These are phyloP conservation scores for Pungitius pungitius DNA, from an alignment of 2,113 vertebrate species.

Conservation along the genomic window DNA sequence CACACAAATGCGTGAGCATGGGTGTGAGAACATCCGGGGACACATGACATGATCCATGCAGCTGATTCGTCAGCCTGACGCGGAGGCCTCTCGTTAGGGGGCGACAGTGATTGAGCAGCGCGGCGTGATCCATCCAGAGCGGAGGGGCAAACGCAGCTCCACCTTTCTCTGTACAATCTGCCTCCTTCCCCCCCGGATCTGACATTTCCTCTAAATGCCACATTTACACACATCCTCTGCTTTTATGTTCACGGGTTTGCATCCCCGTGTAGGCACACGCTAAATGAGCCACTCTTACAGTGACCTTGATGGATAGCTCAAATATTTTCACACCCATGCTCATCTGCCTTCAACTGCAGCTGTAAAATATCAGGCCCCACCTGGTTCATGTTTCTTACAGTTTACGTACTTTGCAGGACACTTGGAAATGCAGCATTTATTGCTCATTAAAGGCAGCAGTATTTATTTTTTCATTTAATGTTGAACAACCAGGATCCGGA, in stretches of 20 bases:
- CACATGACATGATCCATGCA: slow-evolving; percentile 8
- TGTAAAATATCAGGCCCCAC: not conserved
- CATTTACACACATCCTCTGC: slow-evolving; percentile 19
- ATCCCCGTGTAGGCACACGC: not conserved
- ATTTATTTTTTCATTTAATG: not conserved
- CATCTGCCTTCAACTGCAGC: not conserved
- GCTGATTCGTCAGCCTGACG: slow-evolving; percentile 49
- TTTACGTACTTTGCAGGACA: not conserved
- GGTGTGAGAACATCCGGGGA: slow-evolving; percentile 22
- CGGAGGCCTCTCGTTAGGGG: slow-evolving; percentile 57
- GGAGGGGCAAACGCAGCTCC: slow-evolving; percentile 33
- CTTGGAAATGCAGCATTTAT: slow-evolving; percentile 3
- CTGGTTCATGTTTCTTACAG: not conserved
- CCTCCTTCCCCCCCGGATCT: slow-evolving; percentile 4
- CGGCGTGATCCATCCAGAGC: slow-evolving; percentile 28
- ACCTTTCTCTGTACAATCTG: slow-evolving; percentile 17
- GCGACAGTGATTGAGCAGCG: slow-evolving; percentile 61
- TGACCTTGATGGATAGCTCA: slow-evolving; percentile 4
- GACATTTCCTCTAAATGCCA: not conserved
- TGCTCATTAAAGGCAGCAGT: not conserved
- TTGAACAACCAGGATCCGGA: slow-evolving; percentile 4
- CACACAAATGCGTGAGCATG: slow-evolving; percentile 22
- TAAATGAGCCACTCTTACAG: not conserved
- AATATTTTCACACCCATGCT: slow-evolving; percentile 7
- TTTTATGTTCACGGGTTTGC: slow-evolving; percentile 4